A percentile compares a stretch with the other conserved stretches of the same genome.
phyloP scores from a whole-genome alignment of 2,113 vertebrate genomes.

The Scartelaos histophorus region DNA sequence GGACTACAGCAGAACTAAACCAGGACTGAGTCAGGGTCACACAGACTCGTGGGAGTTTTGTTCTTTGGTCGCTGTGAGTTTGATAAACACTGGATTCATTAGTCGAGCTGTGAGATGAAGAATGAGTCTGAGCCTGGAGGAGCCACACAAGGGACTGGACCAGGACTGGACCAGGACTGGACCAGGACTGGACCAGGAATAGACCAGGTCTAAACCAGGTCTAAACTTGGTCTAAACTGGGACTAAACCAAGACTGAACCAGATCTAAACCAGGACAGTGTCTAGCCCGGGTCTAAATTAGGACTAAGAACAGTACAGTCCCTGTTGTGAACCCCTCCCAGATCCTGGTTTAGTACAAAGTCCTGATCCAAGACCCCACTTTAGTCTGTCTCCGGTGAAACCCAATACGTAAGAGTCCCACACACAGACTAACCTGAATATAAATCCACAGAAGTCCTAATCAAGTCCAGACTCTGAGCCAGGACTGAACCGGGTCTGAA shows the following conservation, averaged over 20 bases:
- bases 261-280: background rate
- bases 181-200: no score
- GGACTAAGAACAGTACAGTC: background rate
- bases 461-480: background rate
- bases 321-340: no score
- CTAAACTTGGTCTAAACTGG: background rate
- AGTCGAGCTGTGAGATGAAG: no score
- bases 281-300: background rate
- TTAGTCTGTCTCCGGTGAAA: background rate
- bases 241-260: background rate
- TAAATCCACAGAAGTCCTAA: background rate
- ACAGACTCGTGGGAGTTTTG: no score
- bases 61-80: no score
- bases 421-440: background rate
- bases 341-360: background rate
- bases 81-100: no score
- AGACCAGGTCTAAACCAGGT: no score
- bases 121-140: no score
- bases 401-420: background rate
- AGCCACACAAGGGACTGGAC: background rate
- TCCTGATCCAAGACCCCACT: background rate
- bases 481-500: background rate
- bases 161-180: background rate
- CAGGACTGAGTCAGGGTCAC: no score
- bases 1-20: no score